phyloP scores from a whole-genome alignment of 1,140 invertebrate genomes.

The Drosophila sturtevanti region DNA sequence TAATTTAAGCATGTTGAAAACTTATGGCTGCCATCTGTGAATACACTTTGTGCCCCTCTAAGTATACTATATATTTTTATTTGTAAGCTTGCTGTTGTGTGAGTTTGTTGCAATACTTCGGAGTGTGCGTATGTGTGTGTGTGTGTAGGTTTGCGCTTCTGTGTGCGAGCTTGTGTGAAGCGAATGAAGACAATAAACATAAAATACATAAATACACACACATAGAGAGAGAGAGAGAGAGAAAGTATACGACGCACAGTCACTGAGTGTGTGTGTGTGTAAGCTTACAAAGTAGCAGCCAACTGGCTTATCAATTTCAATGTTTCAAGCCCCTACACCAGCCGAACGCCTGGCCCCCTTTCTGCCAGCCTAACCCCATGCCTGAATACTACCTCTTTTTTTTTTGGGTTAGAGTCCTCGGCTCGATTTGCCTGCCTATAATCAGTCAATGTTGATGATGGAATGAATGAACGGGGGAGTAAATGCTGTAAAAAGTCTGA shows the following conservation, averaged over 20 bases:
- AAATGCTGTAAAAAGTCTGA: constrained; percentile 54
- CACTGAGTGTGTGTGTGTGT: neutral
- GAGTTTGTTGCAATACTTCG: neutral
- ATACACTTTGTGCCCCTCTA: constrained; percentile 23
- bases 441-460: constrained; percentile 64
- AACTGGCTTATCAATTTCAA: constrained; percentile 75
- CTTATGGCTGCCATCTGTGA: constrained; percentile 3
- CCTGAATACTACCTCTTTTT: constrained; percentile 1
- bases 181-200: constrained; percentile 70
- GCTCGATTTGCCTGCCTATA: constrained; percentile 67
- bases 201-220: constrained; percentile 58
- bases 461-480: constrained; percentile 16
- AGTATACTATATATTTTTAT: constrained; percentile 39
- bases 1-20: constrained; percentile 4
- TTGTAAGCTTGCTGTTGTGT: neutral
- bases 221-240: neutral
- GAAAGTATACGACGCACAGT: neutral
- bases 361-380: neutral
- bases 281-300: constrained; percentile 49
- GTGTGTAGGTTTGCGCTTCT: too few species aligned
- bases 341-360: neutral
- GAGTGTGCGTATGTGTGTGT: neutral
- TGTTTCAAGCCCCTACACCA: constrained; percentile 8
- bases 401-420: constrained; percentile 23
- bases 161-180: constrained; percentile 32